Evolutionary conservation across 1,140 invertebrate species (phyloP), one percentile per base, ranked within the genome.

Genomic region (Papilio xuthus): DNA sequence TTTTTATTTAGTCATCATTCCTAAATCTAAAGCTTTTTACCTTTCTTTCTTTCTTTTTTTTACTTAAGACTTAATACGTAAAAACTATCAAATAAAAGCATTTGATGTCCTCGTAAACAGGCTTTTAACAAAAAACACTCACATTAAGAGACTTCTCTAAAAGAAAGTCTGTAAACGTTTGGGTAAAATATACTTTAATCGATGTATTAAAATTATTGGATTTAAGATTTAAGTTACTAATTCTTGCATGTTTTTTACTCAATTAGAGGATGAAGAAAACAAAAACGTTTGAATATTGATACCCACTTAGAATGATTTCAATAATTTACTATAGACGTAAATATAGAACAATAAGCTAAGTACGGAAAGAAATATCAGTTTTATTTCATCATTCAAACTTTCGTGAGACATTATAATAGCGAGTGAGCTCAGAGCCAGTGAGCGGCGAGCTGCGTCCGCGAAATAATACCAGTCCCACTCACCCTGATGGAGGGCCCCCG

Each of bases 41-140:
- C 56, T 60, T 20, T n/a, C 56, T 60, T 23, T 9, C 9, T n/a
- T n/a, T n/a, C n/a, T n/a, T n/a, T n/a, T n/a, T n/a, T n/a, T n/a
- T n/a, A n/a, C 50, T 53, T 53, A 53, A 53, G 20, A 7, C 18
- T 53, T 10, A 10, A 60, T 15, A 12, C 56, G 56, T 26, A 60
- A 13, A 26, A 60, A 60, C 56, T 60, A 60, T 60, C 56, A 26
- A 60, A 60, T 23, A 26, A 60, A 60, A 60, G 23, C 56, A 23
- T 60, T 60, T 60, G 23, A 60, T 60, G 56, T 60, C 23, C 56
- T 60, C 56, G 23, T 60, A 60, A 60, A 60, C 56, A 60, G 56
- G 23, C 56, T 60, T 60, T 60, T 13, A 60, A 26, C 56, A 60
- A 60, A 47, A 60, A 60, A 60, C 56, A 60, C 56, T 60, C 26